These are phyloP conservation scores for Castor canadensis DNA, from an alignment of 2,113 vertebrate genomes.

Conservation along the genomic window DNA sequence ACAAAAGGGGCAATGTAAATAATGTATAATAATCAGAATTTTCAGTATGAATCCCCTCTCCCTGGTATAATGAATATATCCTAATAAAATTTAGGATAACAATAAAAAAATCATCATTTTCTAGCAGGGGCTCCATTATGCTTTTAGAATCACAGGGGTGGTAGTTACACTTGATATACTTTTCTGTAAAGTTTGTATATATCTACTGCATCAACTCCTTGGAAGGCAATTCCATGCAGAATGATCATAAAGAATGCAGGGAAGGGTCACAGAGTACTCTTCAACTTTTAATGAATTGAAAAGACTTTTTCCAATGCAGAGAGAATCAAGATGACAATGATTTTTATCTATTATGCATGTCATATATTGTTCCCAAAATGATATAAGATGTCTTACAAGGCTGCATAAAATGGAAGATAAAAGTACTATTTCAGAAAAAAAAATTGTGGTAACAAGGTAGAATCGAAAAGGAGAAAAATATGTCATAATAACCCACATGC, in stretches of 20 bases:
- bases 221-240: background rate
- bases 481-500: slow-evolving; percentile 44
- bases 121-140: too few species aligned
- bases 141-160: background rate
- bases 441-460: background rate
- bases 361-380: background rate
- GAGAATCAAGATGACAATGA: background rate
- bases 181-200: background rate
- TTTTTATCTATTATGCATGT: slow-evolving; percentile 20
- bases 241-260: background rate
- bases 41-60: too few species aligned
- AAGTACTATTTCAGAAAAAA: background rate
- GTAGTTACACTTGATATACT: background rate
- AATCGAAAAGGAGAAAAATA: background rate
- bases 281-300: slow-evolving; percentile 23
- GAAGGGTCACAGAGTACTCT: background rate
- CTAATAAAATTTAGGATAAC: too few species aligned
- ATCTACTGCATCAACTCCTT: background rate
- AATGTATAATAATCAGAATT: too few species aligned
- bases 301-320: background rate
- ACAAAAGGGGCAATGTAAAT: too few species aligned
- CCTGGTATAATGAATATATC: too few species aligned
- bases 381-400: slow-evolving; percentile 31
- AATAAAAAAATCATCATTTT: too few species aligned
- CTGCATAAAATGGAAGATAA: slow-evolving; percentile 40